Conservation (phyloP, 2,113 vertebrate species). For the Tretioscincus oriximinensis region DNA sequence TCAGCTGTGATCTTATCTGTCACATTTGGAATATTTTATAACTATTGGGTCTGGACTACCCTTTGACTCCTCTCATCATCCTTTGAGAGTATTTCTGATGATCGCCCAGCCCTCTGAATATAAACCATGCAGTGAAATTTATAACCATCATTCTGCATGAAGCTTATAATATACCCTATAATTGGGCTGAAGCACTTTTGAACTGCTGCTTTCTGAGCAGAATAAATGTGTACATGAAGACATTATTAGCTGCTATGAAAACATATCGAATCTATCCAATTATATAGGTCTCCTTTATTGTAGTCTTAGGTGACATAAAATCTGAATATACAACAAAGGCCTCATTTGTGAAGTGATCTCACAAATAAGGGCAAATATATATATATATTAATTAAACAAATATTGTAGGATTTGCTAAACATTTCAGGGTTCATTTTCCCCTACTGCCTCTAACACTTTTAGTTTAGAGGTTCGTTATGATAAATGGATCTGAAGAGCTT, state of each 20-base stretch:
- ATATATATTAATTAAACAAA: constrained; percentile 23
- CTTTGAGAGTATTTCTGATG: constrained; percentile 30
- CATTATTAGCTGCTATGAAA: constrained; percentile 18
- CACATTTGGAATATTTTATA: constrained; percentile 41
- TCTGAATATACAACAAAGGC: constrained; percentile 20
- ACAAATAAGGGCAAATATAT: constrained; percentile 28
- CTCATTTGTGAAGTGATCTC: constrained; percentile 5
- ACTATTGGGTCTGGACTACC: constrained; percentile 20
- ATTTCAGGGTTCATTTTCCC: constrained; percentile 28
- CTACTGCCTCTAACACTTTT: constrained; percentile 24
- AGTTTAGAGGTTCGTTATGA: constrained; percentile 50
- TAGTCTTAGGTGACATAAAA: not conserved
- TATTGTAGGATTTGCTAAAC: constrained; percentile 29
- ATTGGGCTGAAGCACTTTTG: constrained; percentile 24
- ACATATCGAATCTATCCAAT: constrained; percentile 8
- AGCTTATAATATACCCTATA: constrained; percentile 20
- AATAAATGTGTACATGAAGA: constrained; percentile 43
- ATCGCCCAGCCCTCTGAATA: constrained; percentile 6
- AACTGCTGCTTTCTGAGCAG: constrained; percentile 32
- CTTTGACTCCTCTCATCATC: constrained; percentile 51
- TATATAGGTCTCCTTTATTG: not conserved
- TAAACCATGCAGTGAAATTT: constrained; percentile 47
- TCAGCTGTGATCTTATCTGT: constrained; percentile 36
- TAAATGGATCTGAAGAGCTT: constrained; percentile 20
- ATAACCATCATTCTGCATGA: constrained; percentile 29